Evolutionary conservation across 2,888 invertebrate species (phyloP).

Genomic region (Leptopterna dolabrata): DNA sequence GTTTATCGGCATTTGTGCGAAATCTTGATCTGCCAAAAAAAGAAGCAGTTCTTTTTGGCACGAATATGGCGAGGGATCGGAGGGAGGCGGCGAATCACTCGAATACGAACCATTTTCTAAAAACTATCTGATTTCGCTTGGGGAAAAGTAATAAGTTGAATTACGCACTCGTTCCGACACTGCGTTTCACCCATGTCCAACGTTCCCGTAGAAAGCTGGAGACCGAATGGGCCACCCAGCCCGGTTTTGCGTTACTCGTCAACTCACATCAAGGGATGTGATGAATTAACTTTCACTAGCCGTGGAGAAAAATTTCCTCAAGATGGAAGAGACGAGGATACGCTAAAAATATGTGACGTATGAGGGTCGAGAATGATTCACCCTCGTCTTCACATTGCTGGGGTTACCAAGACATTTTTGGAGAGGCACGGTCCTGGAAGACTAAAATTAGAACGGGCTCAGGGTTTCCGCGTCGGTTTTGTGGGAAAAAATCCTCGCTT

Average conservation of each 20-base stretch:
- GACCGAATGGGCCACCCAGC: conserved; percentile 35
- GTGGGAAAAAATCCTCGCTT: conserved; percentile 7
- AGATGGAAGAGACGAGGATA: conserved; percentile 45
- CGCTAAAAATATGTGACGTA: conserved; percentile 48
- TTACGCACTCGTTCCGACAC: conserved; percentile 49
- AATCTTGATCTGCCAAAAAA: not conserved
- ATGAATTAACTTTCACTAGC: conserved; percentile 51
- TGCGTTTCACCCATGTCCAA: conserved; percentile 47
- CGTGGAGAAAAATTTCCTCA: conserved; percentile 44
- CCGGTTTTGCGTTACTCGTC: conserved; percentile 18
- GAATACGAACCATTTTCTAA: not conserved
- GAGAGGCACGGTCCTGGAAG: conserved; percentile 23
- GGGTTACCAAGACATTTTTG: conserved; percentile 40
- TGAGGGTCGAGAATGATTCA: conserved; percentile 28
- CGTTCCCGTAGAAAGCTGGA: not conserved
- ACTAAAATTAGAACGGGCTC: conserved; percentile 1
- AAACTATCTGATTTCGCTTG: not conserved
- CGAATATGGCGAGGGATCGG: not conserved
- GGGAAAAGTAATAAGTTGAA: not conserved
- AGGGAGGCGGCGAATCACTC: not conserved
- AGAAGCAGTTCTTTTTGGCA: not conserved
- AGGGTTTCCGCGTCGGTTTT: not conserved
- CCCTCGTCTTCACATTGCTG: conserved; percentile 12
- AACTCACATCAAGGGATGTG: conserved; percentile 24
- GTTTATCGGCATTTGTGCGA: not conserved